Base-by-base conservation (phyloP, 2,797 vertebrate species). In the Notoglanidium macrostoma region DNA sequence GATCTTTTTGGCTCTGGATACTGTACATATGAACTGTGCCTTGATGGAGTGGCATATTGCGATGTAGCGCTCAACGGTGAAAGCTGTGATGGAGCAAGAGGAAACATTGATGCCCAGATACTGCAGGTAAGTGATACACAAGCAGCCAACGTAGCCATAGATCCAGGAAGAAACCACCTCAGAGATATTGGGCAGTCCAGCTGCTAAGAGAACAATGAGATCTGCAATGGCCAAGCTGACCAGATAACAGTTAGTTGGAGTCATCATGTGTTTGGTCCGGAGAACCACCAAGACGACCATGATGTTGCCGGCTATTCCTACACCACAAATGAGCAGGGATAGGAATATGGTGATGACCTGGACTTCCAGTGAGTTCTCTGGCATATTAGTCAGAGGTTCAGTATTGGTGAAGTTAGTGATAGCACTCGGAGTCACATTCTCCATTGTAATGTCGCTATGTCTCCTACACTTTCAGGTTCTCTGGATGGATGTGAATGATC, bases 71-170 rank as follows among this genome's bases (percentile, higher is more conserved):
- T 98, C 97, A 23, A 97, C 93, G 0, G 96, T 97, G 93, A 98
- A 97, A 5, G 97, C 97, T 0, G 96, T 95, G 94, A 98, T 97
- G 90, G 97, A 98, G 92, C 97, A 97, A 1, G 97, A 96, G 0
- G 97, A 98, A 89, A 94, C 95, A 83, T 97, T 97, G 94, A 98
- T 97, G 92, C 97, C 97, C 88, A 98, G 68, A 85, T 98, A 97
- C 93, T 98, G 97, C 83, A 98, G 89, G 51, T 97, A 97, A n/a
- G 97, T 98, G 89, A 98, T 97, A 85, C 95, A 97, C 85, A 97
- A 92, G 92, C 97, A 98, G 77, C 96, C 97, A 0, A 94, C 91
- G 14, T 97, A 96, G 88, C 97, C 96, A 0, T 97, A 98, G 40
- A 97, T 94, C 97, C 97, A 98, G 84, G 95, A 95, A 55, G 96